These are phyloP conservation scores for Chelonia mydas DNA, from an alignment of 2,797 vertebrate genomes.

Conservation along the genomic window DNA sequence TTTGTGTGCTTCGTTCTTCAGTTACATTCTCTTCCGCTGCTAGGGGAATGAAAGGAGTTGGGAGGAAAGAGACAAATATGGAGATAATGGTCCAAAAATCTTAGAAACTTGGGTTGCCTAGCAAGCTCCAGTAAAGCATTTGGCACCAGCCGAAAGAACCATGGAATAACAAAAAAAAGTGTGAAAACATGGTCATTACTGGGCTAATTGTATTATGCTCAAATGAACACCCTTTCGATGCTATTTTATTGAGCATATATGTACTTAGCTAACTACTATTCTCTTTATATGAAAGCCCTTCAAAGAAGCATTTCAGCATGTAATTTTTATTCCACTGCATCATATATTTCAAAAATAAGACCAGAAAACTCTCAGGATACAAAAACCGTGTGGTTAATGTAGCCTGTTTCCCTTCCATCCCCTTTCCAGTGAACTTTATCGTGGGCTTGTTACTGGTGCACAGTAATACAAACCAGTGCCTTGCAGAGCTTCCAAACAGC, in stretches of 20 bases:
- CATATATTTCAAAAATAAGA: conserved; percentile 27
- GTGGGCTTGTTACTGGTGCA: not conserved
- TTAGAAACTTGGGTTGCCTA: not conserved
- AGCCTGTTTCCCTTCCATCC: not conserved
- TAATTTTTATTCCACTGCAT: not conserved
- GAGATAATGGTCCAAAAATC: not conserved
- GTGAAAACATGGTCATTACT: not conserved
- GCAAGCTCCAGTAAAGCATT: not conserved
- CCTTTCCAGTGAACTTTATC: conserved; percentile 46
- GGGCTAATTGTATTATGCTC: not conserved
- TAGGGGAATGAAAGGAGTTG: not conserved
- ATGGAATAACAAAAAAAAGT: not conserved
- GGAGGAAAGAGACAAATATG: not conserved
- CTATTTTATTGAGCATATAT: not conserved
- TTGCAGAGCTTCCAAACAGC: conserved; percentile 65
- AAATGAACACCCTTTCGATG: not conserved
- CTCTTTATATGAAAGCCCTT: not conserved
- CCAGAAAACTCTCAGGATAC: conserved; percentile 4
- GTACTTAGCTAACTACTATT: not conserved
- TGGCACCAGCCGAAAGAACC: not conserved
- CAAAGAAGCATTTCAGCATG: not conserved
- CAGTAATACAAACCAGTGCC: not conserved
- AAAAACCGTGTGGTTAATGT: conserved; percentile 30
- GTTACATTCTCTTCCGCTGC: not conserved
- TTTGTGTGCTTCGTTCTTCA: not conserved